These are phyloP conservation scores for Phrynosoma blainvillii DNA, from an alignment of 2,113 vertebrate genomes.

Conservation along the genomic window DNA sequence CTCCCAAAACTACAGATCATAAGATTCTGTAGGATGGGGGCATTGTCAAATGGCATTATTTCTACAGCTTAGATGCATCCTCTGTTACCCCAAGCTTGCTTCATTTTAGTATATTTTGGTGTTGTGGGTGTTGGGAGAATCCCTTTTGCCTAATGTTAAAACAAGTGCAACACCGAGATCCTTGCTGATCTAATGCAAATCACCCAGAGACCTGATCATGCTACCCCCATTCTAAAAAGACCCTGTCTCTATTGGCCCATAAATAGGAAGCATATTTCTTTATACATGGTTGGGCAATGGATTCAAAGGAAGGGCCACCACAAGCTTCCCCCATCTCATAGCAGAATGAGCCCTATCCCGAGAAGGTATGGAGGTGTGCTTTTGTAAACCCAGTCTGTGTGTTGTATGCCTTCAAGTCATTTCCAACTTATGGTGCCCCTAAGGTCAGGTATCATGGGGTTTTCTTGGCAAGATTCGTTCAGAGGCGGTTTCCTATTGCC, in stretches of 20 bases:
- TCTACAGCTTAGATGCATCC: too few species aligned
- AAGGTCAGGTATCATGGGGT: too few species aligned
- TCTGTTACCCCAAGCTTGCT: too few species aligned
- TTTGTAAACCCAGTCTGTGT: neutral
- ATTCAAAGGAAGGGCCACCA: neutral
- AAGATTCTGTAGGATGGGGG: too few species aligned
- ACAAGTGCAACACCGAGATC: neutral
- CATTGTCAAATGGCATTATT: too few species aligned
- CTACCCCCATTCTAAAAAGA: neutral
- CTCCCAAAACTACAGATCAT: too few species aligned
- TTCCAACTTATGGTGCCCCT: too few species aligned
- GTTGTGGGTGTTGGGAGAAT: too few species aligned
- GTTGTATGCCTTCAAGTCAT: too few species aligned
- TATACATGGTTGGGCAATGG: neutral
- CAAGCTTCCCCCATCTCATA: neutral
- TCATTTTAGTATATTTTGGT: too few species aligned
- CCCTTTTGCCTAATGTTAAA: neutral
- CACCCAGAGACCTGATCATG: neutral
- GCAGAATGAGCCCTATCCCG: neutral
- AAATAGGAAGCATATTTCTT: neutral
- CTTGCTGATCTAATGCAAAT: neutral
- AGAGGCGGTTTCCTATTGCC: too few species aligned
- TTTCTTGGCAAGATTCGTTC: too few species aligned
- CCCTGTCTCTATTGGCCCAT: neutral
- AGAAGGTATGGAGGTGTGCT: neutral